Evolutionary conservation across 2,797 vertebrate species (phyloP), one percentile per base, ranked within the genome.

Genomic region (Triplophysa yarkandensis): DNA sequence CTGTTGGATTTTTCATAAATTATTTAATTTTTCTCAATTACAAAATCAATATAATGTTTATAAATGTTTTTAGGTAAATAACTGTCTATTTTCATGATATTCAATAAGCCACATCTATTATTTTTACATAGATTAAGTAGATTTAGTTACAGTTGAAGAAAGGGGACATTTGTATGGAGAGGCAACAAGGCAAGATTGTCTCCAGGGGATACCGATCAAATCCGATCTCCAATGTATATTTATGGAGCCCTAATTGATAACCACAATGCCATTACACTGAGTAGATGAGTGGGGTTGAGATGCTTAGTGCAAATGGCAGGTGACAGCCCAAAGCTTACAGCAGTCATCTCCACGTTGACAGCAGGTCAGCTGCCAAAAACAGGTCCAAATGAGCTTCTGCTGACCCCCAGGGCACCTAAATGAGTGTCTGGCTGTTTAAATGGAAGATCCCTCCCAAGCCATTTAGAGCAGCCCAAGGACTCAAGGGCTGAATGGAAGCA

Each of bases 191-290:
- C 34, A 21, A 36, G 60, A 52, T 23, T 6, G 67, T 79, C 67
- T 70, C 16, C 25, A 63, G 23, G 41, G 64, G 14, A 55, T 82
- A 81, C 65, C 74, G 54, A 67, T 70, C 32, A 74, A 63, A 80
- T 81, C 57, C 74, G 16, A 61, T 76, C 77, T 71, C 76, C 68
- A 32, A 58, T 13, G 63, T 21, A 66, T 73, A 78, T 80, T 83
- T 83, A 80, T 82, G 83, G 82, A 80, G 61, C 25, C 58, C 77
- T 82, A 83, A 85, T 82, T 82, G 82, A 82, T 80, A 77, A 82
- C 68, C 44, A 19, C 80, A 81, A 80, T 80, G 52, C 79, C 73
- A 81, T 82, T 77, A 80, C 69, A 71, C 63, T 76, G 81, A 83
- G 77, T 57, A 79, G 71, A 71, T 80, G 81, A 84, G 62, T 60